Base-by-base conservation (phyloP, 2,888 invertebrate genomes). In the Lepetodrilus schrolli region DNA sequence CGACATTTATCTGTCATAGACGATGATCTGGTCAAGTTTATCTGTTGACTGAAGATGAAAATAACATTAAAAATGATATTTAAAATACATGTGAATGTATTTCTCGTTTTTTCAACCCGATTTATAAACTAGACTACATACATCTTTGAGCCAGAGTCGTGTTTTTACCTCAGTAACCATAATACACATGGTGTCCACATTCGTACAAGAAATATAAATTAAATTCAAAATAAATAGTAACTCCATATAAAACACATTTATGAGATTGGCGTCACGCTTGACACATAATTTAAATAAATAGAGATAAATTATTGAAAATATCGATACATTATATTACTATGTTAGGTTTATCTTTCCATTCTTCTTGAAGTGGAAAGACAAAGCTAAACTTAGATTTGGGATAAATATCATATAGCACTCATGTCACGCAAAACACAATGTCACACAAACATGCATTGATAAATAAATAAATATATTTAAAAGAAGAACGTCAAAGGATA, bases 381-480 rank as follows among this genome's bases (percentile, higher is more conserved):
- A 58, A 58, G 17, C 58, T 58, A 58, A 58, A 23, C 26, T 17
- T 30, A 30, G 17, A n/a, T 23, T 23, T 23, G 23, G 58, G 30
- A 26, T 58, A 58, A 30, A 58, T 58, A 58, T 58, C 34, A 58
- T 30, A 51, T 23, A n/a, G 34, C 58, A 58, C 58, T 30, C 58
- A 30, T 23, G 3, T 58, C 58, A 58, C 58, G 58, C 58, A 58
- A 26, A 58, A 21, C 13, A 43, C 50, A 50, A 23, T 66, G 36
- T 13, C 38, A 66, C 36, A 66, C 66, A 66, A 66, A 38, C 37
- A 66, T 66, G 66, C 66, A 66, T 66, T 66, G 17, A 66, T 38
- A 66, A 66, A 66, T 66, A 37, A 38, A 50, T 50, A 66, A 38
- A 38, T 66, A n/a, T n/a, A n/a, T n/a, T n/a, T n/a, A 66, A 66